phyloP scores from a whole-genome alignment of 2,797 vertebrate genomes.

The Chelidonichthys spinosus region DNA sequence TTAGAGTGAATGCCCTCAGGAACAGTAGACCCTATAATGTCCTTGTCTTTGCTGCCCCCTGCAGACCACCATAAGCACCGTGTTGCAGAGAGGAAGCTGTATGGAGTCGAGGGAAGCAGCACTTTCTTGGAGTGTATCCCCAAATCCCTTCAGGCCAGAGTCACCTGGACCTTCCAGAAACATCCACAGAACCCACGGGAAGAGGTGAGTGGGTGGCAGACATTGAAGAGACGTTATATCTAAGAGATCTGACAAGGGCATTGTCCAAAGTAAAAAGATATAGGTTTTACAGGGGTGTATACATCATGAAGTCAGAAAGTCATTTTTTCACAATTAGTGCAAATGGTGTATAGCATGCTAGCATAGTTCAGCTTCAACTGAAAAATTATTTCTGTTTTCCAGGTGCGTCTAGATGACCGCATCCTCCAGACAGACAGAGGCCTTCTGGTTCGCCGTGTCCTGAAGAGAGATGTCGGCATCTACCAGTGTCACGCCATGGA shows the following conservation, averaged over 20 bases:
- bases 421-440: constrained; percentile 87
- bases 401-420: constrained; percentile 90
- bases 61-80: constrained; percentile 88
- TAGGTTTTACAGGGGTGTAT: neutral
- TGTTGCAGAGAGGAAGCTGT: constrained; percentile 89
- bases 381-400: neutral
- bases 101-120: constrained; percentile 92
- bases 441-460: constrained; percentile 88
- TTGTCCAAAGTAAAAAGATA: neutral
- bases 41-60: constrained; percentile 65
- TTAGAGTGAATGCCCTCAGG: neutral
- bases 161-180: constrained; percentile 93
- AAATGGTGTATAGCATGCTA: neutral
- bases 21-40: neutral
- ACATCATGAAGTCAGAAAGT: neutral
- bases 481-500: constrained; percentile 93
- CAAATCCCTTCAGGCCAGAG: constrained; percentile 92
- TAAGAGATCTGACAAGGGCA: neutral
- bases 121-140: constrained; percentile 95
- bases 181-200: constrained; percentile 78
- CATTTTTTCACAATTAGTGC: neutral
- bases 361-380: neutral
- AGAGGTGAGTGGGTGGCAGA: constrained; percentile 83
- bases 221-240: neutral
- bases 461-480: constrained; percentile 86